These are phyloP conservation scores for Nesidiocoris tenuis DNA, from an alignment of 2,888 invertebrate species.

Conservation along the genomic window DNA sequence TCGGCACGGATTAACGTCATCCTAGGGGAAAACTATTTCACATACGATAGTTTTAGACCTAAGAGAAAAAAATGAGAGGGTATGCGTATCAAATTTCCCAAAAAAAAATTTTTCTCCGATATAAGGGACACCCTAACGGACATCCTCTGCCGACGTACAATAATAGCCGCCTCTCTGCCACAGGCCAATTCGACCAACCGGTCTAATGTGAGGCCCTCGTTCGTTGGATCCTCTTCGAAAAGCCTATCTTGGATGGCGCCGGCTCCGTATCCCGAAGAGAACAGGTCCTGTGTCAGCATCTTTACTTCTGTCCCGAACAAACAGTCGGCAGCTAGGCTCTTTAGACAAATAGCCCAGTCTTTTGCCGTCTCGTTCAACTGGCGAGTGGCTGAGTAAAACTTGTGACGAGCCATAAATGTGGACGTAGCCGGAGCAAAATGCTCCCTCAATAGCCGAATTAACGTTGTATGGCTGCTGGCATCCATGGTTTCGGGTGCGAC, in stretches of 20 bases:
- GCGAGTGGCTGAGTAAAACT: neutral
- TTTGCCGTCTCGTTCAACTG: neutral
- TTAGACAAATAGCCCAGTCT: slow-evolving; percentile 6
- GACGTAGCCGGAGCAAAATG: slow-evolving; percentile 4
- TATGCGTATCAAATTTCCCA: too few relatives aligned
- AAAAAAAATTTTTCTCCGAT: too few relatives aligned
- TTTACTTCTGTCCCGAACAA: neutral
- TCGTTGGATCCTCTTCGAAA: neutral
- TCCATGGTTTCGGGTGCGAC: neutral
- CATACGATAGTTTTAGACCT: too few relatives aligned
- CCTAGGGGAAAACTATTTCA: too few relatives aligned
- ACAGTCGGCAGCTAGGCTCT: neutral
- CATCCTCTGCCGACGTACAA: too few relatives aligned
- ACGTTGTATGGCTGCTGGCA: neutral
- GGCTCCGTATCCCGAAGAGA: neutral
- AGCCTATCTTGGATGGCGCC: slow-evolving; percentile 5
- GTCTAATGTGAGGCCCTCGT: neutral
- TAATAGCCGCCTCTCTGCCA: too few relatives aligned
- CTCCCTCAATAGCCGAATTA: neutral
- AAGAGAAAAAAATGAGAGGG: too few relatives aligned
- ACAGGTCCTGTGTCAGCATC: neutral
- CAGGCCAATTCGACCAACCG: neutral
- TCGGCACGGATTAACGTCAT: too few relatives aligned
- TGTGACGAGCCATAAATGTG: slow-evolving; percentile 1
- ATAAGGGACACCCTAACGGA: too few relatives aligned